Conservation (phyloP, 92 coral and sea anemone species). For the Parazoanthus atlanticus region DNA sequence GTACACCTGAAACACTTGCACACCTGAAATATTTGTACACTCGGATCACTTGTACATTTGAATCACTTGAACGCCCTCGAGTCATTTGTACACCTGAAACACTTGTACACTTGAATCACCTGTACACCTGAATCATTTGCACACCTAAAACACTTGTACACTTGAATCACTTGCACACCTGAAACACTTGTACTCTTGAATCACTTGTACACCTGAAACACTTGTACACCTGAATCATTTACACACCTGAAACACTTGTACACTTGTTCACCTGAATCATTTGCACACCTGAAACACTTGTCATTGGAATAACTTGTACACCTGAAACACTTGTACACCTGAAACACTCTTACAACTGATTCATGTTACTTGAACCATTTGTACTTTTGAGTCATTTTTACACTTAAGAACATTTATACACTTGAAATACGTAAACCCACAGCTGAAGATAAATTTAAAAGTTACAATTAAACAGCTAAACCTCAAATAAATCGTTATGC, state of each 20-base stretch:
- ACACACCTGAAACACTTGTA: no score
- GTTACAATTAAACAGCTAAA: not conserved
- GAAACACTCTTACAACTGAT: not conserved
- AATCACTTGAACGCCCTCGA: not conserved
- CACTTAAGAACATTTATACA: no score
- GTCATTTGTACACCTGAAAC: not conserved
- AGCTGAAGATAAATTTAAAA: no score
- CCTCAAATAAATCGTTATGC: not conserved
- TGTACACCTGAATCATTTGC: not conserved
- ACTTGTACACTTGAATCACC: not conserved
- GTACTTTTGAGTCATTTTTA: no score
- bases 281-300: not conserved
- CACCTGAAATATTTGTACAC: not conserved
- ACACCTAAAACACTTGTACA: not conserved
- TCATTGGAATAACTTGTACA: not conserved
- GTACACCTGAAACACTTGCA: not conserved
- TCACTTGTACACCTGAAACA: not conserved
- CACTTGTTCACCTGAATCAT: not conserved
- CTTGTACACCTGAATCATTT: no score
- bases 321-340: not conserved
- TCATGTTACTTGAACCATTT: no score
- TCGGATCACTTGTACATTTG: not conserved
- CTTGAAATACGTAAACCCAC: not conserved
- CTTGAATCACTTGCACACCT: not conserved
- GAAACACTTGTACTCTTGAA: not conserved